Percentiles rank a stretch among this genome's conserved stretches.
Conservation (phyloP, 2,113 vertebrate species). For the Fulmarus glacialis region DNA sequence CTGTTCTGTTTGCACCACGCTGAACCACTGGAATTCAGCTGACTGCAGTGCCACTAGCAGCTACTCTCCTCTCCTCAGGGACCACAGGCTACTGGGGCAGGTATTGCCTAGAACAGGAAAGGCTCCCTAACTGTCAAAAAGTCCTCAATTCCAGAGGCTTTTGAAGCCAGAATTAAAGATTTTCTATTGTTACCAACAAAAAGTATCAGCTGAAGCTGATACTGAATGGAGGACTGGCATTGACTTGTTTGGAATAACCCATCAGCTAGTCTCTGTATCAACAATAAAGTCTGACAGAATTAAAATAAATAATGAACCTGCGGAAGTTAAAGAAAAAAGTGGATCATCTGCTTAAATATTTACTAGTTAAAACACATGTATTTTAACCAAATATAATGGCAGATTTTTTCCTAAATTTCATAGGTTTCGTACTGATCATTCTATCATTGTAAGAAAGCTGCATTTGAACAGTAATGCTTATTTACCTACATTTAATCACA, state of each 20-base stretch:
- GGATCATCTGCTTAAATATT: not conserved
- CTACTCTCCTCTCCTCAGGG: not conserved
- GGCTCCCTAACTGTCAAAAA: not conserved
- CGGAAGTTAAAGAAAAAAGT: not conserved
- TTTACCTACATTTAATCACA: not conserved
- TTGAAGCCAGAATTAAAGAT: not conserved
- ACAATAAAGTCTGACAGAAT: not conserved
- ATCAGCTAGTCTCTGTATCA: not conserved
- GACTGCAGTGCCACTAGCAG: not conserved
- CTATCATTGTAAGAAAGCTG: not conserved
- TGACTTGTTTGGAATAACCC: not conserved
- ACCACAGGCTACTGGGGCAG: not conserved
- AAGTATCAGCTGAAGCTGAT: not conserved
- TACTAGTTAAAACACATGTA: not conserved
- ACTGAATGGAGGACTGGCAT: not conserved
- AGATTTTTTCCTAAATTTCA: not conserved
- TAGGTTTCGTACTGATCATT: not conserved
- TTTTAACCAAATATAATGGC: not conserved
- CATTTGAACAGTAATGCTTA: not conserved
- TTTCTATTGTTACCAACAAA: not conserved
- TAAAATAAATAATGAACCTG: not conserved
- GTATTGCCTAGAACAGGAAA: not conserved
- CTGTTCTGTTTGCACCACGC: not conserved
- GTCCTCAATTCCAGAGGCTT: not conserved
- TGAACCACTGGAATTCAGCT: not conserved